Conservation (phyloP, 2,113 vertebrate species). For the Istiophorus platypterus region DNA sequence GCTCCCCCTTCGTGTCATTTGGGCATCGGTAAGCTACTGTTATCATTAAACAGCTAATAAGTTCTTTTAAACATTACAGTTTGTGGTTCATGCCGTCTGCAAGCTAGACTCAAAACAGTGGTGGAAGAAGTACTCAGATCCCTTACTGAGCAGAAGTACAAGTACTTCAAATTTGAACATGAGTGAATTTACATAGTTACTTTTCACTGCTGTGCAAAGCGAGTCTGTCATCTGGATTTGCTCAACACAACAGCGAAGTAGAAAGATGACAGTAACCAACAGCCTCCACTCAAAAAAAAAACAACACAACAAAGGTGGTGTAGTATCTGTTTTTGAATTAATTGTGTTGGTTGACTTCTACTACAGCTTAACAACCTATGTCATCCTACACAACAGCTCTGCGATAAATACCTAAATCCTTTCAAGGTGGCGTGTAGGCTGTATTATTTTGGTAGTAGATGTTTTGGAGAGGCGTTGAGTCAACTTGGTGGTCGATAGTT, state of each 20-base stretch:
- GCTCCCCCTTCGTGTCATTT: rapidly evolving
- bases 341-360: too few relatives aligned
- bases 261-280: neutral
- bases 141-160: neutral
- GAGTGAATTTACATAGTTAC: too few relatives aligned
- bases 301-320: too few relatives aligned
- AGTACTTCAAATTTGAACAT: too few relatives aligned
- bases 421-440: neutral
- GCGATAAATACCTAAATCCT: neutral
- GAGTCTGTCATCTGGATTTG: neutral
- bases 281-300: neutral
- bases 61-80: neutral
- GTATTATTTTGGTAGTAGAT: neutral
- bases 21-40: slow-evolving; percentile 6
- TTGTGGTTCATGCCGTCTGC: slow-evolving; percentile 1
- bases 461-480: neutral
- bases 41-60: neutral
- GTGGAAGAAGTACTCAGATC: neutral
- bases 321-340: too few relatives aligned
- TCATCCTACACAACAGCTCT: neutral
- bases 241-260: neutral
- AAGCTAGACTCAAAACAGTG: neutral
- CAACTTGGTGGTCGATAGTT: neutral
- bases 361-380: neutral
- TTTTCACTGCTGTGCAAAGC: too few relatives aligned